Conservation (phyloP, 2,797 vertebrate genomes). For the Avahi laniger region DNA sequence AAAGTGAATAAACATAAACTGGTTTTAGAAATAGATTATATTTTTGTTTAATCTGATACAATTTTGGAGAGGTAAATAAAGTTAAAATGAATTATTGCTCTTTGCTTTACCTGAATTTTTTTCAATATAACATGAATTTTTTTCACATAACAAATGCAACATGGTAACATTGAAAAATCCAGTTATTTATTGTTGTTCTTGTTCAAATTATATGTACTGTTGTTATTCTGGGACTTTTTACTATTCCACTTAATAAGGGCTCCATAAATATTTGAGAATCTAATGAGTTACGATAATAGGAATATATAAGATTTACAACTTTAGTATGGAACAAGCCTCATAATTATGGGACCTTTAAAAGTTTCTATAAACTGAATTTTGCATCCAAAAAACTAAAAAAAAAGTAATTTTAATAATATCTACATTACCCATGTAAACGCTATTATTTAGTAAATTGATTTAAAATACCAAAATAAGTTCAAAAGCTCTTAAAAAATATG, state of each 20-base stretch:
- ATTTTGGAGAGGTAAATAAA: neutral
- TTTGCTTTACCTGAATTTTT: neutral
- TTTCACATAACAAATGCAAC: neutral
- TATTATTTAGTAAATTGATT: neutral
- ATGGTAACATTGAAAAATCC: neutral
- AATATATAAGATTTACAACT: neutral
- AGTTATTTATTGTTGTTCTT: neutral
- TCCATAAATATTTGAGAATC: neutral
- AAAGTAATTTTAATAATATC: neutral
- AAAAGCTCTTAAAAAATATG: neutral
- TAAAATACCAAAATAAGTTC: neutral
- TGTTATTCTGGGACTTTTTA: neutral
- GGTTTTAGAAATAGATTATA: neutral
- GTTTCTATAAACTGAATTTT: neutral
- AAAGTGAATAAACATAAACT: neutral
- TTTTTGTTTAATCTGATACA: neutral
- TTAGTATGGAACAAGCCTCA: neutral
- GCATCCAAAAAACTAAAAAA: neutral
- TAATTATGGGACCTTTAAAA: neutral
- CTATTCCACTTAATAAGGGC: neutral
- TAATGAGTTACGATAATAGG: neutral
- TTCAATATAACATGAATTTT: neutral
- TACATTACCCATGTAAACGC: neutral
- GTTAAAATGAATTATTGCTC: neutral
- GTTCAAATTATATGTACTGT: neutral